Percentiles rank a stretch among this genome's conserved stretches.
phyloP scores from a whole-genome alignment of 2,113 vertebrate species.

The Charadrius vociferus region DNA sequence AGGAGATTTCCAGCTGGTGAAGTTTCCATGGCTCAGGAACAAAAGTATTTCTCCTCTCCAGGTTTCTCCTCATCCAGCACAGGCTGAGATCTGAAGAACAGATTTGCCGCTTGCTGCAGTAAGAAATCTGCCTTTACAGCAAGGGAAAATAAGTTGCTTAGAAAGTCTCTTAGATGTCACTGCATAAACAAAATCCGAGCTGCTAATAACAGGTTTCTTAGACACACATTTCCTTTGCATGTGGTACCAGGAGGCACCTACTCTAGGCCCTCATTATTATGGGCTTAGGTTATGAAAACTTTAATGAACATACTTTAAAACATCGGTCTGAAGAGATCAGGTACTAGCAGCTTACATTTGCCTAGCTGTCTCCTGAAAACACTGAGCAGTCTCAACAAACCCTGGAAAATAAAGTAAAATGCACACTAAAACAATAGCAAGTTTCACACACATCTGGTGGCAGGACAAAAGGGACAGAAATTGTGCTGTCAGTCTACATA shows the following conservation, averaged over 20 bases:
- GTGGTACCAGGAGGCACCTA: neutral
- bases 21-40: neutral
- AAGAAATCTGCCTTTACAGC: neutral
- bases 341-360: slow-evolving; percentile 15
- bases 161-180: slow-evolving; percentile 20
- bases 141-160: slow-evolving; percentile 24
- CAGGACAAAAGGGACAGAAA: neutral
- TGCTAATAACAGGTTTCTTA: slow-evolving; percentile 34
- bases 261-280: neutral
- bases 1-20: neutral
- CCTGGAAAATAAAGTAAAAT: slow-evolving; percentile 12
- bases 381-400: neutral
- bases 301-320: slow-evolving; percentile 35
- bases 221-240: slow-evolving; percentile 6
- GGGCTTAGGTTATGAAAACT: slow-evolving; percentile 32
- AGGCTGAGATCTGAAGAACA: neutral
- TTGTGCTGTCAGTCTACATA: neutral
- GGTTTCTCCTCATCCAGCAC: neutral
- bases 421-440: neutral
- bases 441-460: neutral
- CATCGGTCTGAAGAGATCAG: slow-evolving; percentile 22
- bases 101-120: neutral
- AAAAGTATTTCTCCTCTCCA: neutral
- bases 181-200: slow-evolving; percentile 24
- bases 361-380: slow-evolving; percentile 35